Base-by-base conservation (phyloP, 2,797 vertebrate genomes). In the Anableps anableps region DNA sequence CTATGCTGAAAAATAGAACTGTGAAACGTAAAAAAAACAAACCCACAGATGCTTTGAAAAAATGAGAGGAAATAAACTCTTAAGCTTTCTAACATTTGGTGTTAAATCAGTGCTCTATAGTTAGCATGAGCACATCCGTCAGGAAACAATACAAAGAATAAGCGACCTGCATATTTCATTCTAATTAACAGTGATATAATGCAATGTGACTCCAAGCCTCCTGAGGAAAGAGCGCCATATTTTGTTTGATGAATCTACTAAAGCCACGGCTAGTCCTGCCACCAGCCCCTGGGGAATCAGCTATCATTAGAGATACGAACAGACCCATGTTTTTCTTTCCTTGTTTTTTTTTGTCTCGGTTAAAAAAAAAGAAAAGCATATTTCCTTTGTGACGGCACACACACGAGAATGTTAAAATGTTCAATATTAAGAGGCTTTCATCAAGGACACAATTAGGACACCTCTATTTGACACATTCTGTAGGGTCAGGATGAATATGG, bases 371-470 rank as follows among this genome's bases (percentile, higher is more conserved):
- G 83, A 77, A 86, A 89, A 91, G 88, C 80, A 91, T 92, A 90
- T 92, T 92, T 91, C 82, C 89, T 88, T 84, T 8, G 78, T 51
- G 58, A 91, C 80, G 89, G 90, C 91, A 88, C 92, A 88, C 92
- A 88, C 68, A 89, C 91, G 86, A 88, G 93, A 94, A 91, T 85
- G 88, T 82, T 86, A 89, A 90, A 95, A 93, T 94, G 94, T 95
- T 96, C 95, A 95, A 95, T 96, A 96, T 96, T 95, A 95, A 96
- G 96, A 94, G 95, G 90, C 94, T 96, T 96, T 96, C 95, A 96
- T 96, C 94, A 96, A 96, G 95, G 95, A 96, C 95, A 95, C 95
- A 96, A 96, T 96, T 96, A 96, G 95, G 94, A 96, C 95, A 95
- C 95, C 94, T 95, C 94, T 94, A 90, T 96, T 90, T 95, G 95